Evolutionary conservation across 37 sponge, comb jelly and placozoan species (phyloP), one percentile per base, ranked within the genome.

Genomic region (Ephydatia muelleri): DNA sequence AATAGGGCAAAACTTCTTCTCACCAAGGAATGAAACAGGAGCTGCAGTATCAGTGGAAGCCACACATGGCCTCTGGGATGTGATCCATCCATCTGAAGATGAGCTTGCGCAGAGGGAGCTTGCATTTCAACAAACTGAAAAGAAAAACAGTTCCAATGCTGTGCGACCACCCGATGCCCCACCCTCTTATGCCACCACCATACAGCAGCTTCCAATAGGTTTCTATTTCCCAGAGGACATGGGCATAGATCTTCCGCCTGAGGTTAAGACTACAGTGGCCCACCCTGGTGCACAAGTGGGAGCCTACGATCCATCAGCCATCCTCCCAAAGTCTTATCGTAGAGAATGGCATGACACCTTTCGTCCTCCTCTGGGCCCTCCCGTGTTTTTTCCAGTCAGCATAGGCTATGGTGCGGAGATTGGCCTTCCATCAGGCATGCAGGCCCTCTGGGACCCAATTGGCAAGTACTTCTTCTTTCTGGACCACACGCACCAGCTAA

Each of bases 341-440:
- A 77, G 95, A 71, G 82, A 84, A 26, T 84, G 83, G 79, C 89
- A 95, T 38, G 95, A 95, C 78, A 92, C 92, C 21, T 95, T 86
- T 70, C 80, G 79, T 5, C 95, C 92, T 14, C 95, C 95, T 4
- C 72, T 84, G 28, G 95, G 95, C 40, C 95, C 90, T 32, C 89
- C 90, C n/a, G 75, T 85, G 28, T 80, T 92, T 35, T 73, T 78
- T 38, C 92, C 89, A 22, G 71, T 89, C 37, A 95, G 95, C 81
- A 83, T 95, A 26, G 95, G 95, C 27, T 95, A 95, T 80, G 95
- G 95, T 35, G 34, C 75, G 69, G 95, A 95, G 36, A 77, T 95
- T 8, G 95, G 93, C 19, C 85, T 92, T 6, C 26, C 83, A 32
- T 74, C 85, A 66, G 92, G 90, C 0, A 64, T 78, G 26, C 95